Evolutionary conservation across 1,140 invertebrate species (phyloP).

Genomic region (Drosophila guanche): DNA sequence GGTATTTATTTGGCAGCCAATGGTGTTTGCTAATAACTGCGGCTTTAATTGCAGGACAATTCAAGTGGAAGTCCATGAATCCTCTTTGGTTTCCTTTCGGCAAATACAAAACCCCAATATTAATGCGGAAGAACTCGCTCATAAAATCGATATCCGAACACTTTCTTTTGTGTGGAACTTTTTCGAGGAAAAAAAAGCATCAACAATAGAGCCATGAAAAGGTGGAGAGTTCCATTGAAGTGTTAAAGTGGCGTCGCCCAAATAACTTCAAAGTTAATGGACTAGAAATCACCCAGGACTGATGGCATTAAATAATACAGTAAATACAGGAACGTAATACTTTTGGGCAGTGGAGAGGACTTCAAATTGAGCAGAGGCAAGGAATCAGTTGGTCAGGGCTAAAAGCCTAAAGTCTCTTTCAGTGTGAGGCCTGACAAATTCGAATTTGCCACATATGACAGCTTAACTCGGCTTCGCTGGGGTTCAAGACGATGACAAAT

Average conservation of each 20-base stretch:
- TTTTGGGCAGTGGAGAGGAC: slow-evolving; percentile 8
- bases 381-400: slow-evolving; percentile 9
- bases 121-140: slow-evolving; percentile 4
- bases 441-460: slow-evolving; percentile 60
- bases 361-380: slow-evolving; percentile 3
- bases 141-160: slow-evolving; percentile 29
- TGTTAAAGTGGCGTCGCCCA: slow-evolving; percentile 64
- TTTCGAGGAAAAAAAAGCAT: slow-evolving; percentile 31
- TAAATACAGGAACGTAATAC: slow-evolving; percentile 38
- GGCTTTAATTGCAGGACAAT: no score
- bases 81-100: no score
- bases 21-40: no score
- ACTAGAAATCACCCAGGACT: slow-evolving; percentile 73
- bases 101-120: not conserved
- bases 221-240: slow-evolving; percentile 56
- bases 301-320: slow-evolving; percentile 70
- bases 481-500: slow-evolving; percentile 53
- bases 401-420: slow-evolving; percentile 22
- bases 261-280: slow-evolving; percentile 78
- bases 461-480: slow-evolving; percentile 44
- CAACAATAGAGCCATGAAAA: slow-evolving; percentile 30
- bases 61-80: no score
- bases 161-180: not conserved
- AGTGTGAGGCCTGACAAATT: slow-evolving; percentile 32
- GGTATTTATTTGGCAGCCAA: no score